These are phyloP conservation scores for Bambusicola thoracicus DNA, from an alignment of 2,113 vertebrate species.

Conservation along the genomic window DNA sequence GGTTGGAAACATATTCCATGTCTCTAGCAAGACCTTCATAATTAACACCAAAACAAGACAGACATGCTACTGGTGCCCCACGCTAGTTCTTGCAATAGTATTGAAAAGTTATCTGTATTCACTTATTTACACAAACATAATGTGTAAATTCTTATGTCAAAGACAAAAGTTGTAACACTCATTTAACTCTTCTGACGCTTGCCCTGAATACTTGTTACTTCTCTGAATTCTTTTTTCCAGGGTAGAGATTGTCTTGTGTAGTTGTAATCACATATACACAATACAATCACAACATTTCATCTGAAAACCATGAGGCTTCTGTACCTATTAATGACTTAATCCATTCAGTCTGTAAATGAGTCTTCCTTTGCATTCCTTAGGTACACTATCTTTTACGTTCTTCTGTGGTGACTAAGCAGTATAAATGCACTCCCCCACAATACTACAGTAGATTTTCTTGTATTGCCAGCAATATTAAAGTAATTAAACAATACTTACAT, in stretches of 20 bases:
- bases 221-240: background rate
- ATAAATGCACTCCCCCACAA: background rate
- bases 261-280: background rate
- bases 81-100: background rate
- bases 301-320: constrained; percentile 33
- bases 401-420: background rate
- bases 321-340: background rate
- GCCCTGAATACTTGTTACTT: constrained; percentile 19
- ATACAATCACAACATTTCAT: constrained; percentile 51
- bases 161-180: background rate
- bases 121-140: background rate
- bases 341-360: background rate
- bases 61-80: background rate
- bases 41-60: background rate
- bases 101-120: background rate
- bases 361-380: background rate
- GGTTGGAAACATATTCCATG: background rate
- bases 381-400: background rate
- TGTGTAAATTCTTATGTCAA: background rate
- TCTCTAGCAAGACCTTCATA: background rate
- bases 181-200: background rate
- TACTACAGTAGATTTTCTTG: background rate
- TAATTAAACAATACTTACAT: constrained; percentile 82
- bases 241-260: constrained; percentile 31
- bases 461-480: constrained; percentile 10